Conservation (phyloP, 30 jellyfish, hydroid and myxozoan species). For the Rhopilema esculentum region DNA sequence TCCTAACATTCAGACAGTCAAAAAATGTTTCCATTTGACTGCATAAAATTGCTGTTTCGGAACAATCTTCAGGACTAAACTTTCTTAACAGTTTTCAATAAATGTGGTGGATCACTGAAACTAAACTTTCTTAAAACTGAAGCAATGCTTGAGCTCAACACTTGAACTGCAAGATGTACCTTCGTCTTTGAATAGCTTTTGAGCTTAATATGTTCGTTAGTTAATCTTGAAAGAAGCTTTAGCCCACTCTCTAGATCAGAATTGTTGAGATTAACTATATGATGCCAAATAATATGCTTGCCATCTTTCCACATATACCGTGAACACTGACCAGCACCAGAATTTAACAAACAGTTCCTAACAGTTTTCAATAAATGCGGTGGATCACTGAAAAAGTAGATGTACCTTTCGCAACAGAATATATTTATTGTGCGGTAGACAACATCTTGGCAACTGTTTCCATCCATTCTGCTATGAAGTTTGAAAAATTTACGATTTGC, state of each 20-base stretch:
- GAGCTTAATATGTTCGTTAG: slow-evolving; percentile 46
- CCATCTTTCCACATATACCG: slow-evolving; percentile 1
- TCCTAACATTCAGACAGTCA: slow-evolving; percentile 66
- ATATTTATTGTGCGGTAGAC: slow-evolving; percentile 42
- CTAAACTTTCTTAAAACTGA: background rate
- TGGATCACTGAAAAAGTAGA: slow-evolving; percentile 57
- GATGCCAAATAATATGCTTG: slow-evolving; percentile 19
- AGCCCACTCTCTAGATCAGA: slow-evolving; percentile 32
- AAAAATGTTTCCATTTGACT: slow-evolving; percentile 22
- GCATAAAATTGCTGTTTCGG: slow-evolving; percentile 33
- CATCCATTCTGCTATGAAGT: slow-evolving; percentile 21
- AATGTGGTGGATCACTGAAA: slow-evolving; percentile 58
- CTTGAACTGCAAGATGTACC: slow-evolving; percentile 49
- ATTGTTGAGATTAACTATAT: slow-evolving; percentile 15
- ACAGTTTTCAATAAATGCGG: slow-evolving; percentile 66
- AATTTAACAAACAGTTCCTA: slow-evolving; percentile 47
- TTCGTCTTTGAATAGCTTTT: slow-evolving; percentile 43
- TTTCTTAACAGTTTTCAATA: slow-evolving; percentile 48
- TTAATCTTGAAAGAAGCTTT: slow-evolving; percentile 31
- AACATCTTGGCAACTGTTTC: background rate
- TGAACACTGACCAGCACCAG: slow-evolving; percentile 46
- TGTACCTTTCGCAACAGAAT: slow-evolving; percentile 33
- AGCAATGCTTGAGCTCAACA: slow-evolving; percentile 12
- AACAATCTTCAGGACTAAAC: background rate
- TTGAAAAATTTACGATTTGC: slow-evolving; percentile 18